phyloP scores from a whole-genome alignment of 2,888 invertebrate species.

The Geotrupes spiniger region DNA sequence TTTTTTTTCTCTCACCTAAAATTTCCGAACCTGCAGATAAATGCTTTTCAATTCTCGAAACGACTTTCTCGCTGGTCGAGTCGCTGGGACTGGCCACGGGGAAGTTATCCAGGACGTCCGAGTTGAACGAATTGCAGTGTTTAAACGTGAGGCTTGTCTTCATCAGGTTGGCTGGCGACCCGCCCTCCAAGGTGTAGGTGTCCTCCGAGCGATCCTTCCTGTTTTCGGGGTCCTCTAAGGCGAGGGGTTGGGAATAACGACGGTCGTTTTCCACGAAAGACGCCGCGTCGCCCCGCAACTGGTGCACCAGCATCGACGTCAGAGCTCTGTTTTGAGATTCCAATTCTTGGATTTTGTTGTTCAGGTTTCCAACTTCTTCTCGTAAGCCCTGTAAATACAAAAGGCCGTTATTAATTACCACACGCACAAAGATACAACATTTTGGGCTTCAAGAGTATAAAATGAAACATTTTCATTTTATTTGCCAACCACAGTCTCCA shows the following conservation, averaged over 20 bases:
- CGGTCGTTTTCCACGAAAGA: constrained; percentile 18
- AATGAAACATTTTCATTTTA: too few relatives aligned
- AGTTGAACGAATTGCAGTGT: constrained; percentile 50
- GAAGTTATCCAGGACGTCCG: constrained; percentile 41
- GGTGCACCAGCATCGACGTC: constrained; percentile 66
- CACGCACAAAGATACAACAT: too few relatives aligned
- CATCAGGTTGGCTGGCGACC: constrained; percentile 36
- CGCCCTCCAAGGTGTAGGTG: constrained; percentile 34
- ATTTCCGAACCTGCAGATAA: constrained; percentile 43
- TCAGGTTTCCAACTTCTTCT: constrained; percentile 72
- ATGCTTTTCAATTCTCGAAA: constrained; percentile 40
- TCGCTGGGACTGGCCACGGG: constrained; percentile 24
- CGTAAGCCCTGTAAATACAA: constrained; percentile 62
- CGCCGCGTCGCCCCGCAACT: constrained; percentile 51
- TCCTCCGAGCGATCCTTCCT: constrained; percentile 20
- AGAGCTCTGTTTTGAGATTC: constrained; percentile 76
- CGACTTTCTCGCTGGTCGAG: constrained; percentile 28
- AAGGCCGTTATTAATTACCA: too few relatives aligned
- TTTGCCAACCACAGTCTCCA: too few relatives aligned
- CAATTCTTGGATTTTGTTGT: constrained; percentile 71
- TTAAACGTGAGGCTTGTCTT: constrained; percentile 41
- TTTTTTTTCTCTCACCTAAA: constrained; percentile 38
- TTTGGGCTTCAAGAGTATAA: too few relatives aligned
- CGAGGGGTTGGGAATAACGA: constrained; percentile 19
- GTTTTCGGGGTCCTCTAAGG: constrained; percentile 20